Evolutionary conservation across 2,797 vertebrate genomes (phyloP), one percentile per base, ranked within the genome.

Genomic region (Pseudomugil gertrudae): DNA sequence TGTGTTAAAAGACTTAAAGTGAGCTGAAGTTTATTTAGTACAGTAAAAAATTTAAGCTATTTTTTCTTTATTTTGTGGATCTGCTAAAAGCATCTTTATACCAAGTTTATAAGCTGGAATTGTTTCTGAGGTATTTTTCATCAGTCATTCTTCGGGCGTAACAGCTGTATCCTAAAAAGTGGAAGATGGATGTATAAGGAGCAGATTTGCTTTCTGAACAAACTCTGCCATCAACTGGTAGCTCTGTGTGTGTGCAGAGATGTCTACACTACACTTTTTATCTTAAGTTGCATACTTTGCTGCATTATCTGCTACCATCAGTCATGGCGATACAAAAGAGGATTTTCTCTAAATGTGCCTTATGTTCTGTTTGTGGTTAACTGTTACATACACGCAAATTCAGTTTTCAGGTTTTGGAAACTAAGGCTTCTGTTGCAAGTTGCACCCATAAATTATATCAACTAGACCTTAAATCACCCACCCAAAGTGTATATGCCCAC

Each of bases 151-250:
- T 1, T n/a, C 32, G 35, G 56, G 15, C 40, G 6, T 5, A 17
- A 33, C n/a, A 21, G 9, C 10, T 47, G 40, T 45, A 21, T 23
- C n/a, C 11, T 21, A 21, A 9, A 45, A 45, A 45, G 9, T 9
- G 9, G 9, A 23, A 23, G 9, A 21, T 40, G 38, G 15, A 17
- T 19, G 38, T 17, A 15, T 43, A 14, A 35, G 17, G 17, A 43
- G 17, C 19, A n/a, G 13, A 17, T 15, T 26, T 23, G 9, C 36
- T 53, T 57, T 43, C 0, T 14, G 33, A 33, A 17, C 10, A 43
- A 81, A 72, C 61, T 57, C 67, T 76, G 76, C 63, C 81, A 66
- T 52, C 78, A 33, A 9, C 45, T 84, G 69, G 74, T 58, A 0
- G 35, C 19, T 78, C 30, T 60, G 11, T 45, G 30, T 54, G 38